Evolutionary conservation across 2,797 vertebrate genomes (phyloP).

Genomic region (Stomatorhinus walkeri): DNA sequence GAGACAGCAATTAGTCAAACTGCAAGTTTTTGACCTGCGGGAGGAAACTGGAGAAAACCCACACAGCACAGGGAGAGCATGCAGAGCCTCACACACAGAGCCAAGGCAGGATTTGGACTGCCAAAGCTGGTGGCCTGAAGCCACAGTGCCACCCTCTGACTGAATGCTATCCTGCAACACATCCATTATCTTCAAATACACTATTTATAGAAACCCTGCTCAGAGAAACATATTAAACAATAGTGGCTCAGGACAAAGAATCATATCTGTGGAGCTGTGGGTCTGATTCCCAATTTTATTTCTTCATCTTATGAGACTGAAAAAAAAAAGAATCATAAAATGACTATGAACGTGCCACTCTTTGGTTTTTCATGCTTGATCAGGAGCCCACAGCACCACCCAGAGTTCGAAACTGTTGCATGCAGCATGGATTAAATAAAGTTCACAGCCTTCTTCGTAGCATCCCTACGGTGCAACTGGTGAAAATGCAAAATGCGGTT

Average conservation of each 20-base stretch:
- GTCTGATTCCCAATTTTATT: background rate
- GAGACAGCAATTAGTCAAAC: background rate
- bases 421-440: background rate
- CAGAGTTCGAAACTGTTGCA: background rate
- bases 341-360: background rate
- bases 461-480: background rate
- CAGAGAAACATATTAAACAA: constrained; percentile 8
- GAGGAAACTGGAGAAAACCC: background rate
- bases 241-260: background rate
- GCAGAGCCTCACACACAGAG: background rate
- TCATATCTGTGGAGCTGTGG: background rate
- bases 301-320: background rate
- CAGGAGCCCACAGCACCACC: background rate
- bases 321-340: background rate
- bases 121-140: background rate
- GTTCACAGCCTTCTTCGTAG: background rate
- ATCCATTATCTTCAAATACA: background rate
- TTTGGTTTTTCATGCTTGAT: background rate
- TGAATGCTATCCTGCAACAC: background rate
- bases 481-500: background rate
- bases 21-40: background rate
- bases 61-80: background rate
- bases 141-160: background rate
- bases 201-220: background rate
- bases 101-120: background rate